A percentile compares a stretch with the other conserved stretches of the same genome.
Conservation (phyloP, 2,113 vertebrate genomes). For the Peromyscus polionotus region DNA sequence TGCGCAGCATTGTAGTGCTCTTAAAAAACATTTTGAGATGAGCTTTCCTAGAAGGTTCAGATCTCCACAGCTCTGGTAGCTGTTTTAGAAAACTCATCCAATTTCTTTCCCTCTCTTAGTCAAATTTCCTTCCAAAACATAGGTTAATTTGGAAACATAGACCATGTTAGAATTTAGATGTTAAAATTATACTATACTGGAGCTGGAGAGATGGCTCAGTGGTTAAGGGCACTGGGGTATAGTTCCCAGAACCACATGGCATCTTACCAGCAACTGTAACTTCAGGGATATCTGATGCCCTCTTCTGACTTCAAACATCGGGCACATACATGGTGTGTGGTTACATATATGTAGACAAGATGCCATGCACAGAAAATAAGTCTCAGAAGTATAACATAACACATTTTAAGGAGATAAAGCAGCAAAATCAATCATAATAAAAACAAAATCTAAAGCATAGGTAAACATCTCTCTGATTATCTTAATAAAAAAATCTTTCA, state of each 20-base stretch:
- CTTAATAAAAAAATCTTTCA: background rate
- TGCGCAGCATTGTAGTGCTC: too few species aligned
- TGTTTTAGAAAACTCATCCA: background rate
- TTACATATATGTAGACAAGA: background rate
- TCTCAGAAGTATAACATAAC: background rate
- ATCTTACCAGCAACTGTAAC: background rate
- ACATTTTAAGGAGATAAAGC: background rate
- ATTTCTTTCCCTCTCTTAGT: background rate
- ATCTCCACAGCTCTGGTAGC: background rate
- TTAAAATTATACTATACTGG: background rate
- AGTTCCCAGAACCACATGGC: background rate
- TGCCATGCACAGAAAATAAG: background rate
- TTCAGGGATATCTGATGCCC: background rate
- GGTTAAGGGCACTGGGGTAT: background rate
- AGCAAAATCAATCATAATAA: background rate
- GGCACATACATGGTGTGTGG: background rate
- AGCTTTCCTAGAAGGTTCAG: background rate
- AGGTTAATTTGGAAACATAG: constrained; percentile 22
- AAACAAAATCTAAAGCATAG: background rate
- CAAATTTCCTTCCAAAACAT: background rate
- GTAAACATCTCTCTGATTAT: constrained; percentile 14
- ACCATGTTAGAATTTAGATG: background rate
- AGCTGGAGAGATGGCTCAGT: background rate
- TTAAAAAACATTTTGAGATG: background rate
- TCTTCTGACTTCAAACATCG: background rate